Evolutionary conservation across 2,797 vertebrate species (phyloP).

Genomic region (Chelon auratus): DNA sequence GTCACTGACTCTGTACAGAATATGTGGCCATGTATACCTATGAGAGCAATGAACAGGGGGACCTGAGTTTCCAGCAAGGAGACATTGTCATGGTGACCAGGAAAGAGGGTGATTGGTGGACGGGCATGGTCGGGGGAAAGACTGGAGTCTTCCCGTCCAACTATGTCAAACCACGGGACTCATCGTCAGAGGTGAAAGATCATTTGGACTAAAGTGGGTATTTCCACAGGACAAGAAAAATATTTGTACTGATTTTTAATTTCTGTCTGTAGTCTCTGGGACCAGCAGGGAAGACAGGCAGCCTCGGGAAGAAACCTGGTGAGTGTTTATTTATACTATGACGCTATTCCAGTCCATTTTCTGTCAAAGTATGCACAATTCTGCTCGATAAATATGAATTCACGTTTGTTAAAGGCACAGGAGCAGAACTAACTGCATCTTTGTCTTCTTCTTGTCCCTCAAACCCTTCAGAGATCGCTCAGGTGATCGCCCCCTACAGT

Average conservation of each 20-base stretch:
- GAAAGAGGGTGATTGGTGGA: conserved; percentile 99
- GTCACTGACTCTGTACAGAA: conserved; percentile 77
- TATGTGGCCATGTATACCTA: conserved; percentile 99
- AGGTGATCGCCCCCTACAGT: conserved; percentile 95
- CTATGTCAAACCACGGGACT: conserved; percentile 96
- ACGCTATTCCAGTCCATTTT: neutral
- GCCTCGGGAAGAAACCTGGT: conserved; percentile 99
- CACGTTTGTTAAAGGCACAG: neutral
- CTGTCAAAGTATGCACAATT: too few species aligned
- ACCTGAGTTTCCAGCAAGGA: conserved; percentile 98
- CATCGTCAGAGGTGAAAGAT: conserved; percentile 78
- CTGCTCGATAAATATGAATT: too few species aligned
- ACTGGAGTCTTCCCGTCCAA: conserved; percentile 98
- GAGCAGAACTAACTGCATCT: neutral
- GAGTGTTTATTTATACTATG: conserved; percentile 47
- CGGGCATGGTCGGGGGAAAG: conserved; percentile 91
- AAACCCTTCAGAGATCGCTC: conserved; percentile 91
- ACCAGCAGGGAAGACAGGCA: conserved; percentile 94
- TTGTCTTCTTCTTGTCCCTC: neutral
- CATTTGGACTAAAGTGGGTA: neutral
- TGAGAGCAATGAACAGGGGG: conserved; percentile 97
- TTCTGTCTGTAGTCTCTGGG: conserved; percentile 87
- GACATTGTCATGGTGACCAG: conserved; percentile 96
- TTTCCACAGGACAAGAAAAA: neutral
- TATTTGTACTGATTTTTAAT: conserved; percentile 2